Evolutionary conservation across 2,113 vertebrate genomes (phyloP), one percentile per base, ranked within the genome.

Genomic region (Grus americana): DNA sequence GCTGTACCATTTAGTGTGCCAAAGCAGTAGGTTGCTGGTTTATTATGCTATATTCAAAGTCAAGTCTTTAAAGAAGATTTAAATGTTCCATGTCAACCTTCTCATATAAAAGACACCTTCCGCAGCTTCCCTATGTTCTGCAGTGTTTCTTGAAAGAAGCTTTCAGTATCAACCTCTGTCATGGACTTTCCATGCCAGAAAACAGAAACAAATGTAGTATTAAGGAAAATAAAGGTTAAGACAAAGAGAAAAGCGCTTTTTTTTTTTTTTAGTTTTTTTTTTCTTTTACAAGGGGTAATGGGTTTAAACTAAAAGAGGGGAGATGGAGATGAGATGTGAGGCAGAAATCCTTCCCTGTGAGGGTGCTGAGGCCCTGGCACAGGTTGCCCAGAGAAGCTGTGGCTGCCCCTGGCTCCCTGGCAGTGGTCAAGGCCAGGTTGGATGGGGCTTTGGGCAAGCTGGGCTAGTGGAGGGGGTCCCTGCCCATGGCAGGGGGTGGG

Each of bases 1-100:
- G 78, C 58, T 67, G 89, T 90, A 90, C 95, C 93, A 90, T 85
- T 76, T 57, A 76, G 54, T 49, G 67, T 86, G 74, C 91, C 80
- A 59, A 94, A 93, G 68, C 85, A 38, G 12, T 29, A 79, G 79
- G 79, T 36, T 81, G 85, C 80, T 94, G 72, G 32, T 82, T 96
- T 96, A 94, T 94, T 95, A 93, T 70, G 90, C 79, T 49, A 57
- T 70, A 90, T 78, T 72, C 87, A 52, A 91, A 95, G 91, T 70
- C 92, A 79, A n/a, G 84, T 97, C 88, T 90, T 84, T 89, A 79
- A 38, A 38, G 38, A 66, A 63, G 92, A 88, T 91, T 93, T 87
- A 92, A 87, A 90, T 38, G 85, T 71, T 74, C 40, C 67, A 24
- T 55, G 70, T 92, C 94, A 96, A 95, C 94, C 76, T 71, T 82